A percentile compares a stretch with the other conserved stretches of the same genome.
Conservation (phyloP, 2,888 invertebrate species). For the Andrena hattorfiana region DNA sequence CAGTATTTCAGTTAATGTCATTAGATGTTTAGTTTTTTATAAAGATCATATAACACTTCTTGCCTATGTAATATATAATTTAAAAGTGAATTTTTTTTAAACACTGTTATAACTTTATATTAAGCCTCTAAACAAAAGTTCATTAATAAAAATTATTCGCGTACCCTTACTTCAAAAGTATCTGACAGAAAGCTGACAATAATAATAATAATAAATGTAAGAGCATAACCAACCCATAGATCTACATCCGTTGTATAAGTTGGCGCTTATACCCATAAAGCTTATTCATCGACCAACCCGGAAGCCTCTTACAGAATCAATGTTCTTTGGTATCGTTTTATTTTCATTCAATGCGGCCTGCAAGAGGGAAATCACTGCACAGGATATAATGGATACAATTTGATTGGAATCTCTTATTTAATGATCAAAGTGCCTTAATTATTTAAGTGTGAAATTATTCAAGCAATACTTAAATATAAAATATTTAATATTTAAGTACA, state of each 20-base stretch:
- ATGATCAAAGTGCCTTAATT: not conserved
- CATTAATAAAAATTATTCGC: not conserved
- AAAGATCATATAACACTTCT: not conserved
- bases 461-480: no score
- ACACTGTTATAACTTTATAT: not conserved
- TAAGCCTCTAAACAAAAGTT: not conserved
- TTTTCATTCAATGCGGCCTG: constrained; percentile 7
- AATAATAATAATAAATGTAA: no score
- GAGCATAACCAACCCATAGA: not conserved
- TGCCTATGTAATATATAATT: not conserved
- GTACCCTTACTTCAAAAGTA: not conserved
- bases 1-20: no score
- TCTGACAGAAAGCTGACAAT: not conserved
- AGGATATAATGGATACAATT: not conserved
- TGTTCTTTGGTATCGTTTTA: constrained; percentile 26
- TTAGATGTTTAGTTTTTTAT: not conserved
- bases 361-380: constrained; percentile 21
- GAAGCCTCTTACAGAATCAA: constrained; percentile 50
- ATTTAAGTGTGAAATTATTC: not conserved
- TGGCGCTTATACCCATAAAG: constrained; percentile 21
- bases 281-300: constrained; percentile 35
- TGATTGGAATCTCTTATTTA: not conserved
- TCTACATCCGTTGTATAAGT: constrained; percentile 11
- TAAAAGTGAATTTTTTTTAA: not conserved
- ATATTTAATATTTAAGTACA: no score